These are phyloP conservation scores for Melanostoma mellinum DNA, from an alignment of 2,888 invertebrate species.

Conservation along the genomic window DNA sequence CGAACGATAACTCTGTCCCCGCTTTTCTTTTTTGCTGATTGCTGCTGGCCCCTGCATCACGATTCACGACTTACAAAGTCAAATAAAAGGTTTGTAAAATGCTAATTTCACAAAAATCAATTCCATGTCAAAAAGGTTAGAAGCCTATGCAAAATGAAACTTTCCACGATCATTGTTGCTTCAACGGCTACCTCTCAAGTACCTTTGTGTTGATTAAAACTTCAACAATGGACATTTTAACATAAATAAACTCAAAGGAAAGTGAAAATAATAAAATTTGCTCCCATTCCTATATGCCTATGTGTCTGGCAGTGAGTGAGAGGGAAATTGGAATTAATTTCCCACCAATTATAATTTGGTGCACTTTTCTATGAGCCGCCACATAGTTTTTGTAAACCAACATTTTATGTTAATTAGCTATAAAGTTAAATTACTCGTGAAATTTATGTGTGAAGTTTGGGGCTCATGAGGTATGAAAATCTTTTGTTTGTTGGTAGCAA, in stretches of 20 bases:
- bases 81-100: too few relatives aligned
- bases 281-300: background rate
- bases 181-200: too few relatives aligned
- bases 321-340: constrained; percentile 44
- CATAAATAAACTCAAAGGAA: constrained; percentile 10
- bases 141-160: too few relatives aligned
- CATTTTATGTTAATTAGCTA: background rate
- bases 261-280: constrained; percentile 48
- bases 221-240: too few relatives aligned
- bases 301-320: background rate
- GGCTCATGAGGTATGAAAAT: constrained; percentile 6
- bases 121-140: too few relatives aligned
- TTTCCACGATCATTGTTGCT: too few relatives aligned
- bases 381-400: background rate
- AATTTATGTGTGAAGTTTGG: constrained; percentile 40
- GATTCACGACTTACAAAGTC: too few relatives aligned
- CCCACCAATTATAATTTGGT: constrained; percentile 42
- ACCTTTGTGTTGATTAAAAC: too few relatives aligned
- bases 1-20: too few relatives aligned
- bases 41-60: too few relatives aligned
- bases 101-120: too few relatives aligned
- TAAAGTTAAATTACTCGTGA: constrained; percentile 8
- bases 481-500: background rate
- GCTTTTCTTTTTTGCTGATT: too few relatives aligned
- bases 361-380: background rate